Percentiles rank a stretch among this genome's conserved stretches.
Conservation (phyloP, 2,113 vertebrate species). For the Pristiophorus japonicus region DNA sequence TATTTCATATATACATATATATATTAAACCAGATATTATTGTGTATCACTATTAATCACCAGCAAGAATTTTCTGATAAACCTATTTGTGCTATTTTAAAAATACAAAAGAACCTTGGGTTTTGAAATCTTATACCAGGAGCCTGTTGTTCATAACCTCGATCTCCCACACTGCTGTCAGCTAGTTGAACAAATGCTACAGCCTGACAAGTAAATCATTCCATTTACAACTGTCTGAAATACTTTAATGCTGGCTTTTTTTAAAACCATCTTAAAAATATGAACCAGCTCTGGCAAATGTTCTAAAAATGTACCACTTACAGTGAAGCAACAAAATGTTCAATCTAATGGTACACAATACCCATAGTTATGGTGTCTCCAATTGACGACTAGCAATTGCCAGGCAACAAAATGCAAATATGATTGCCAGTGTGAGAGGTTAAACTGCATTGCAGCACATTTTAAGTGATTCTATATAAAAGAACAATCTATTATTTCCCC, state of each 20-base stretch:
- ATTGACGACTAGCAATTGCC: not conserved
- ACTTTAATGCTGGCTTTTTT: not conserved
- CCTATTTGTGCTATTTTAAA: not conserved
- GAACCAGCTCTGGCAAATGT: not conserved
- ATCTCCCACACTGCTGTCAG: not conserved
- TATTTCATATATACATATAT: not conserved
- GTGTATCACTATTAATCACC: not conserved
- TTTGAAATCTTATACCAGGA: not conserved
- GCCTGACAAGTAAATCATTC: not conserved
- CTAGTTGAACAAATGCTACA: not conserved
- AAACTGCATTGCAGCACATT: not conserved
- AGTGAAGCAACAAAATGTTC: not conserved
- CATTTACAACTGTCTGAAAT: not conserved
- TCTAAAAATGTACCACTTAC: not conserved
- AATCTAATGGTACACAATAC: not conserved
- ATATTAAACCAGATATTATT: not conserved
- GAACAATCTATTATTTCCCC: not conserved
- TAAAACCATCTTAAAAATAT: not conserved
- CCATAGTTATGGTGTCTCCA: not conserved
- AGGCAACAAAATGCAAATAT: not conserved
- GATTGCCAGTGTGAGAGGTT: not conserved
- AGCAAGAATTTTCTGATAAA: not conserved
- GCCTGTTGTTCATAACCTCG: not conserved
- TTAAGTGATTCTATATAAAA: not conserved
- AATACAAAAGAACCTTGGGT: not conserved